These are phyloP conservation scores for Actias luna DNA, from an alignment of 2,888 invertebrate genomes.

Conservation along the genomic window DNA sequence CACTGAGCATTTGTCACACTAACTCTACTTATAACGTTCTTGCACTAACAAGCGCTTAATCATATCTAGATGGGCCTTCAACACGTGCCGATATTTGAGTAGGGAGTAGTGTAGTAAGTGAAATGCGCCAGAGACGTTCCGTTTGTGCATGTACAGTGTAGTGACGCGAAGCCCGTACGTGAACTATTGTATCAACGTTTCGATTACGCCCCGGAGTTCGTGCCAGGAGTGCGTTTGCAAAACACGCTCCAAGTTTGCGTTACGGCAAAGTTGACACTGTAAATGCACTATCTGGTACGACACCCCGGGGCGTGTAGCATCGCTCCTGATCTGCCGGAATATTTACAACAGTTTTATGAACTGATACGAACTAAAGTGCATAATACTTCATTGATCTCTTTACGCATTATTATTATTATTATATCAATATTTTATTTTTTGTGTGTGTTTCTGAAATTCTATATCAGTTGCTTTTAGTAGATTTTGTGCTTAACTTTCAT, in stretches of 20 bases:
- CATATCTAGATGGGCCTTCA: constrained; percentile 25
- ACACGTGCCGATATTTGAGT: constrained; percentile 26
- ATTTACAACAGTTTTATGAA: constrained; percentile 45
- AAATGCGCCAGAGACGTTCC: constrained; percentile 65
- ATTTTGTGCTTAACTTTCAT: neutral
- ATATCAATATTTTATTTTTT: constrained; percentile 24
- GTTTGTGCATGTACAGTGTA: constrained; percentile 62
- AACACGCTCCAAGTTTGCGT: constrained; percentile 78
- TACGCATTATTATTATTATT: constrained; percentile 22
- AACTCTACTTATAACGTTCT: constrained; percentile 24
- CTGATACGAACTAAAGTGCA: constrained; percentile 62
- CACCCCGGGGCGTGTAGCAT: constrained; percentile 87
- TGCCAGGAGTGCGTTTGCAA: constrained; percentile 99
- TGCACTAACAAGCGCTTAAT: constrained; percentile 30
- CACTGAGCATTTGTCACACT: neutral
- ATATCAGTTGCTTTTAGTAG: constrained; percentile 12
- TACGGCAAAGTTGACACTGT: constrained; percentile 87
- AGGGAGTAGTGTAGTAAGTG: constrained; percentile 45
- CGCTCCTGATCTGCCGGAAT: constrained; percentile 63
- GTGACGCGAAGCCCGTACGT: constrained; percentile 56
- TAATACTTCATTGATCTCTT: constrained; percentile 21
- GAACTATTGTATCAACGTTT: constrained; percentile 60
- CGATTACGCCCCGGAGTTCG: constrained; percentile 89
- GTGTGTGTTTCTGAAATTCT: constrained; percentile 27
- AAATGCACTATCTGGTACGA: constrained; percentile 99